These are phyloP conservation scores for Phortica magna DNA, from an alignment of 2,888 invertebrate species.

Conservation along the genomic window DNA sequence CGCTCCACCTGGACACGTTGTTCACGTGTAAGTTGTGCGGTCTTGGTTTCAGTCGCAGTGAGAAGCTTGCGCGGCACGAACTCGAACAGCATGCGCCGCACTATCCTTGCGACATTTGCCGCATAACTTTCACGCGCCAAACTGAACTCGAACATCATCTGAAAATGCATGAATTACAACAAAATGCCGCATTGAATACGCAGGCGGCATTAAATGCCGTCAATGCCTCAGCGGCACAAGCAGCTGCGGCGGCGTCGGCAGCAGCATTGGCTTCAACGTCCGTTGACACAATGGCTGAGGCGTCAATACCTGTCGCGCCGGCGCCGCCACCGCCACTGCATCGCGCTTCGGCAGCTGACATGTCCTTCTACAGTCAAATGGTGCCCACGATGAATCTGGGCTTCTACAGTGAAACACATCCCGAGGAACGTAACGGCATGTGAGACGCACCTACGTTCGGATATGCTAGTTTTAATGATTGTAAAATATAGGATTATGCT, in stretches of 20 bases:
- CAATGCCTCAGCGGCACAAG: neutral
- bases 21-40: constrained; percentile 84
- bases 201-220: constrained; percentile 60
- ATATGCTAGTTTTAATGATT: constrained; percentile 2
- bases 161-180: constrained; percentile 75
- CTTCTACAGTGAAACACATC: constrained; percentile 76
- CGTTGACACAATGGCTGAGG: neutral
- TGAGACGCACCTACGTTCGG: constrained; percentile 34
- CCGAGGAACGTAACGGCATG: constrained; percentile 68
- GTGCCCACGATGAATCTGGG: constrained; percentile 75
- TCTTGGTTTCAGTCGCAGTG: constrained; percentile 80
- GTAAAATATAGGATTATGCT: neutral
- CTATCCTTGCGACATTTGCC: constrained; percentile 82
- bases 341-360: constrained; percentile 63
- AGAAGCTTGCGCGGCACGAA: constrained; percentile 83
- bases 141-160: constrained; percentile 72
- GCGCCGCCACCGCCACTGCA: constrained; percentile 35
- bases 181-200: constrained; percentile 60
- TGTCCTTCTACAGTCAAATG: constrained; percentile 73
- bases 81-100: constrained; percentile 83
- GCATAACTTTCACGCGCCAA: constrained; percentile 71
- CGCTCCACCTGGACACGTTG: constrained; percentile 84
- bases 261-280: constrained; percentile 4
- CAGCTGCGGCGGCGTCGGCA: neutral
- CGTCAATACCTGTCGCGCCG: constrained; percentile 42